A percentile compares a stretch with the other conserved stretches of the same genome.
phyloP scores from a whole-genome alignment of 2,797 vertebrate genomes.

The Sebastes oblongus region DNA sequence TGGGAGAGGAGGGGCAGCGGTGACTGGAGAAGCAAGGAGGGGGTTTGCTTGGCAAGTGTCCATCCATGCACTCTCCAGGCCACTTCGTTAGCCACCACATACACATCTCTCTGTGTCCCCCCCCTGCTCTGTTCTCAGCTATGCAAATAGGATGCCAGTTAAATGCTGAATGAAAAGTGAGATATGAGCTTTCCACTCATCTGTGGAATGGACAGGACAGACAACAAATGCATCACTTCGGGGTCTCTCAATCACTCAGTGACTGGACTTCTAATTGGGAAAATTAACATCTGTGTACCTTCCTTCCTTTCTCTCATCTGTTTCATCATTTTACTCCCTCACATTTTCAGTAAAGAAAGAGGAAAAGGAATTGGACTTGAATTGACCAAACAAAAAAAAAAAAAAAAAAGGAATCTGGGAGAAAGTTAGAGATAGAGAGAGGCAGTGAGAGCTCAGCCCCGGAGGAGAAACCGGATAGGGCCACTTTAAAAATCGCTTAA shows the following conservation, averaged over 20 bases:
- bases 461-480: conserved; percentile 76
- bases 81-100: conserved; percentile 67
- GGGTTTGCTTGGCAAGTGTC: conserved; percentile 76
- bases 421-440: conserved; percentile 46
- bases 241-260: not conserved
- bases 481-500: conserved; percentile 82
- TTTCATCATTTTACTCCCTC: not conserved
- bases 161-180: conserved; percentile 70
- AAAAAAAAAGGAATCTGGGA: not conserved
- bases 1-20: not conserved
- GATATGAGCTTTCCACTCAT: conserved; percentile 65
- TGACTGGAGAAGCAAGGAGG: conserved; percentile 44
- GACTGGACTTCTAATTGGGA: not conserved
- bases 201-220: conserved; percentile 26
- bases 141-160: conserved; percentile 75
- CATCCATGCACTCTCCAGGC: conserved; percentile 78
- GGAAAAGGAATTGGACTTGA: not conserved
- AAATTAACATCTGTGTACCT: not conserved
- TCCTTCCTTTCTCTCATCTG: not conserved
- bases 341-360: not conserved
- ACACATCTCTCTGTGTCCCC: conserved; percentile 25
- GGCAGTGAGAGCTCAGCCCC: conserved; percentile 43
- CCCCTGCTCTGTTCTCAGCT: conserved; percentile 44
- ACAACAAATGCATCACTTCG: accelerated
- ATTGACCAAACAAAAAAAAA: not conserved